Conservation (phyloP, 2,888 invertebrate species). For the Nymphalis urticae region DNA sequence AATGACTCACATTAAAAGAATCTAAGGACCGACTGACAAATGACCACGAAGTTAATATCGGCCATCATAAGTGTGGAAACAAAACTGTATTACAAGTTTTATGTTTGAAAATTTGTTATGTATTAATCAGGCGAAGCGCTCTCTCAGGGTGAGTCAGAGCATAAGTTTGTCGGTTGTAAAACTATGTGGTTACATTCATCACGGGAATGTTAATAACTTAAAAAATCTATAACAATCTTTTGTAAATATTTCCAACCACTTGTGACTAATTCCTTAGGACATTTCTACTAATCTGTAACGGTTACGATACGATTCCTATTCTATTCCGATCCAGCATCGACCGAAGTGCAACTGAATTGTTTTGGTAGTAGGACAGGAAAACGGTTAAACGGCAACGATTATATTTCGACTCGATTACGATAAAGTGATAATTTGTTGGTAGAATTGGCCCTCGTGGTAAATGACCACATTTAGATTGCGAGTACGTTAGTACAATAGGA, state of each 20-base stretch:
- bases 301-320: no score
- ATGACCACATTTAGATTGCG: no score
- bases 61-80: constrained; percentile 10
- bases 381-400: no score
- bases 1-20: constrained; percentile 47
- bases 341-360: no score
- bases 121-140: constrained; percentile 50
- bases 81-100: constrained; percentile 3
- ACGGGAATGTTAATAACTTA: neutral
- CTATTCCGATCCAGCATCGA: no score
- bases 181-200: constrained; percentile 58
- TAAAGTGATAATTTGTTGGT: no score
- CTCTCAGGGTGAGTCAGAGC: constrained; percentile 66
- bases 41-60: constrained; percentile 33
- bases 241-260: neutral
- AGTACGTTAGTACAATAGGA: no score
- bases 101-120: constrained; percentile 30
- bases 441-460: no score
- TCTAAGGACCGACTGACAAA: constrained; percentile 35
- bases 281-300: neutral
- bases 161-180: constrained; percentile 63
- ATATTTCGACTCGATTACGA: no score
- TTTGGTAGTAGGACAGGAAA: no score
- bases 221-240: neutral
- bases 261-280: neutral